Evolutionary conservation across 2,113 vertebrate species (phyloP), one percentile per base, ranked within the genome.

Genomic region (Prinia subflava): DNA sequence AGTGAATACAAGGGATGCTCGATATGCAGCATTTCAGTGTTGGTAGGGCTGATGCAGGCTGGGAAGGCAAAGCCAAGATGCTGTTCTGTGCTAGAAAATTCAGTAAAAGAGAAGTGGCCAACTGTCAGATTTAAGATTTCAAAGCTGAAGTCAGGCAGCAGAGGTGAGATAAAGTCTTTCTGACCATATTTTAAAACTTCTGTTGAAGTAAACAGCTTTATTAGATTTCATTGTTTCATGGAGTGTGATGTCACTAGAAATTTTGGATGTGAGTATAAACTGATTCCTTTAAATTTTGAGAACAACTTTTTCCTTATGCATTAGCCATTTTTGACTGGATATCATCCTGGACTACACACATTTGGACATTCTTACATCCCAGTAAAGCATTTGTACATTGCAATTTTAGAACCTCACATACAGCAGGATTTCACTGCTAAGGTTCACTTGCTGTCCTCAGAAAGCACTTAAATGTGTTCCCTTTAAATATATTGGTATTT

Each of bases 381-480:
- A 53, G 62, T 15, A 64, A 87, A 69, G 24, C 13, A 37, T 49
- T 69, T 37, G 33, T 33, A 56, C 31, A 9, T 8, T 68, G n/a
- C 30, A 82, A 76, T 33, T 89, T 85, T 35, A 83, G 27, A 87
- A 56, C 39, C 64, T 91, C 46, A 10, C 50, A 71, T 65, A 22
- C 15, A 71, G 50, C 60, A 91, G 74, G 28, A 76, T 74, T 53
- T 96, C 55, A 42, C 56, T 75, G 64, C 35, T 94, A 87, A 77
- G 70, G 84, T 84, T 95, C 74, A 83, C 84, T 86, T 95, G 81
- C 83, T 92, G 65, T 89, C 57, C 81, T 94, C 70, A 85, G 62
- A 92, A 92, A 92, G 56, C 56, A 83, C 56, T 92, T 68, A 81
- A 71, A 62, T 55, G n/a, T 59, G 7, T 47, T 95, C 35, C 57